Conservation (phyloP, 2,797 vertebrate species). For the Delichon dasypus region DNA sequence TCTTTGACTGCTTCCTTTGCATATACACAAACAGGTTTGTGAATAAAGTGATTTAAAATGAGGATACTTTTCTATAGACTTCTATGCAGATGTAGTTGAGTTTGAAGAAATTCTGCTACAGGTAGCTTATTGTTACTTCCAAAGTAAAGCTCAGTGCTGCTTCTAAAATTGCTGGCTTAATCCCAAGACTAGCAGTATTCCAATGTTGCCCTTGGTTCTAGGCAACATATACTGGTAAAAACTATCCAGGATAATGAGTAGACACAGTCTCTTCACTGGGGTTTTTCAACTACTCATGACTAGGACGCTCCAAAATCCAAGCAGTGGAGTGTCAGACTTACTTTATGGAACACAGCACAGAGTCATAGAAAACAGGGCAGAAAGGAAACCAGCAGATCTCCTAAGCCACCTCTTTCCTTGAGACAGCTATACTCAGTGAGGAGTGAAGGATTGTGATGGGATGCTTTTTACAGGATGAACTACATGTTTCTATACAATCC, state of each 20-base stretch:
- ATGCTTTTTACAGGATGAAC: background rate
- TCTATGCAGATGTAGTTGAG: background rate
- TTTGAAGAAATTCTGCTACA: conserved; percentile 50
- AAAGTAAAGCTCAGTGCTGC: background rate
- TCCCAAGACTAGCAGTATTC: background rate
- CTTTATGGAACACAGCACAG: background rate
- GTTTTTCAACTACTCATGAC: background rate
- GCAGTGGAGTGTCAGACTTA: background rate
- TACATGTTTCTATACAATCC: background rate
- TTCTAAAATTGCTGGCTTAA: conserved; percentile 22
- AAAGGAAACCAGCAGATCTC: background rate
- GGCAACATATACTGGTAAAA: conserved; percentile 8
- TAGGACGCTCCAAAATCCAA: background rate
- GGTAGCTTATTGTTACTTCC: background rate
- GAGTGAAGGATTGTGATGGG: background rate
- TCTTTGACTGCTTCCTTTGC: conserved; percentile 20
- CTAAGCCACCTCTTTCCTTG: background rate
- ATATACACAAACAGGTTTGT: conserved; percentile 4
- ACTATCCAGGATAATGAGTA: background rate
- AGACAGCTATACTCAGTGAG: background rate
- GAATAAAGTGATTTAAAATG: conserved; percentile 19
- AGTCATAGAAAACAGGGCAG: background rate
- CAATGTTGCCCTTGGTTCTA: background rate
- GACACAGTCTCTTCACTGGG: background rate
- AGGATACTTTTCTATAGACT: conserved; percentile 38